Base-by-base conservation (phyloP, 1,140 invertebrate genomes). In the Ditylenchus dipsaci region DNA sequence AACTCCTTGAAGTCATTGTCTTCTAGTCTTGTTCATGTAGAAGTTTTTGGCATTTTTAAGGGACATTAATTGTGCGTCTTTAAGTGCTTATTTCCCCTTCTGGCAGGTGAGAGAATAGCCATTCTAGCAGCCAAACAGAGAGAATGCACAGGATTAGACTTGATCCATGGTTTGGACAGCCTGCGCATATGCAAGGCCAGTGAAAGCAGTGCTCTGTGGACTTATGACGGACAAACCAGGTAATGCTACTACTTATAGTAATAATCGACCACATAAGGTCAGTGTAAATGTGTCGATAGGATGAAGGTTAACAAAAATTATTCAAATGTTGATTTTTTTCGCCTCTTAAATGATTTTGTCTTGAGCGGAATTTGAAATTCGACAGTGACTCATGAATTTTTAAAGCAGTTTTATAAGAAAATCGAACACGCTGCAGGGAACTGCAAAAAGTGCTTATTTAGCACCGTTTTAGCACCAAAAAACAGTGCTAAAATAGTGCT, bases 81-180 rank as follows among this genome's bases (percentile, higher is more conserved):
- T 62, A 47, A 76, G 73, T 76, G 72, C 27, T 21, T 76, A 19
- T 76, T 71, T 43, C 78, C 75, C 21, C 30, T 76, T 26, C 23
- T 76, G 42, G 45, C 60, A 1, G 75, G 77, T 13, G 78, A 76
- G 27, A 47, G 59, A 49, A 69, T 76, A 17, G 76, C 71, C 17
- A 68, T 76, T 67, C 19, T 76, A 26, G 75, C 78, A 13, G 72
- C 78, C 8, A 42, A 69, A 53, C 71, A 78, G 30, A 27, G 77
- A 27, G 27, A 58, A 29, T 47, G 27, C 17, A 79, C 76, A 8
- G 75, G 76, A 17, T 47, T 59, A 19, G 67, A 80, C 49, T 47
- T 79, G 21, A 58, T 76, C 13, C 17, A 77, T 5, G 77, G 80
- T 19, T 45, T 76, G 56, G 76, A 76, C 56, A 21, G 33, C 19